A percentile compares a stretch with the other conserved stretches of the same genome.
Evolutionary conservation across 2,113 vertebrate genomes (phyloP).

Genomic region (Leptobrachium leishanense): DNA sequence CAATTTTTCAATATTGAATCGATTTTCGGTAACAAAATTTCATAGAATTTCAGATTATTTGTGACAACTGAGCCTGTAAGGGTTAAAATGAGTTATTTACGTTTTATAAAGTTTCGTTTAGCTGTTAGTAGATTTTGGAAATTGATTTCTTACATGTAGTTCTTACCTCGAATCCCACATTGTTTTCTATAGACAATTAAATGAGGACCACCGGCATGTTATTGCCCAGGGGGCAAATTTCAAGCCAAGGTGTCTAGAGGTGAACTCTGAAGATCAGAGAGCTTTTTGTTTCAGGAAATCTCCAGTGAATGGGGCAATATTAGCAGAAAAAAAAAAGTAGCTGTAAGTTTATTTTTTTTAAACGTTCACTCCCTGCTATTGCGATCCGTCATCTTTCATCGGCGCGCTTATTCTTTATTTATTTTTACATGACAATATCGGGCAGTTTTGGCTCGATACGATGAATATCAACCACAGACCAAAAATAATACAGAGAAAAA

Average conservation of each 20-base stretch:
- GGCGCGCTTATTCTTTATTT: neutral
- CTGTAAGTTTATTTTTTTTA: constrained; percentile 8
- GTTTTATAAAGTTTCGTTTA: too few relatives aligned
- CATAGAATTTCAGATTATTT: too few relatives aligned
- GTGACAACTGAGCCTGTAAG: too few relatives aligned
- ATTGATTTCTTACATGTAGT: neutral
- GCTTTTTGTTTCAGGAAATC: constrained; percentile 21
- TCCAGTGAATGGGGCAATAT: neutral
- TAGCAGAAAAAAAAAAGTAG: neutral
- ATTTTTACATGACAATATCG: constrained; percentile 15
- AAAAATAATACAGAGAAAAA: neutral
- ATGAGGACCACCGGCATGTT: constrained; percentile 10
- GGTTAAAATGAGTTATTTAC: too few relatives aligned
- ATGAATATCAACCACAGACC: neutral
- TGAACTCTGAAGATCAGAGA: constrained; percentile 28
- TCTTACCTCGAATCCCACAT: neutral
- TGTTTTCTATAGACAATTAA: neutral
- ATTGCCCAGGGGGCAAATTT: constrained; percentile 14
- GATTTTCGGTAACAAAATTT: too few relatives aligned
- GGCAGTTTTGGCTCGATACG: neutral
- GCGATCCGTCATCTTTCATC: neutral
- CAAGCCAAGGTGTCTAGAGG: constrained; percentile 32
- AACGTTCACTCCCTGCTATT: neutral
- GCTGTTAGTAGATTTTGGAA: too few relatives aligned
- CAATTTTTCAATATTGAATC: too few relatives aligned